A percentile compares a stretch with the other conserved stretches of the same genome.
Evolutionary conservation across 1,140 invertebrate species (phyloP).

Genomic region (Drosophila saltans): DNA sequence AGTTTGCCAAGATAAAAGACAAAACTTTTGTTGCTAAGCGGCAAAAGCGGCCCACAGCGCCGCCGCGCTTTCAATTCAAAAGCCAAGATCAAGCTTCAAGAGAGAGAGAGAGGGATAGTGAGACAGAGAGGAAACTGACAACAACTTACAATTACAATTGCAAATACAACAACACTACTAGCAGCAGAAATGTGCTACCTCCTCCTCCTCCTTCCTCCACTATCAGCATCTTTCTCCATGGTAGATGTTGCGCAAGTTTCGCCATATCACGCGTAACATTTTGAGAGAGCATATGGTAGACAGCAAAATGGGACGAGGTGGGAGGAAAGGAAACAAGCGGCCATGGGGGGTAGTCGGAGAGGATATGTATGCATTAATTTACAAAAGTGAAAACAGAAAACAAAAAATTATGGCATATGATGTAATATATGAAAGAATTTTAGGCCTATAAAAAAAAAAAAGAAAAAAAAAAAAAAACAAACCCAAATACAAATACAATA

Average conservation of each 20-base stretch:
- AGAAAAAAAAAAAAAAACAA: conserved; percentile 13
- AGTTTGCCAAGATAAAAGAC: conserved; percentile 62
- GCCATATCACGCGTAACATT: background rate
- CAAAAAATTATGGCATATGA: conserved; percentile 28
- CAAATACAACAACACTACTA: conserved; percentile 57
- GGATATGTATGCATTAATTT: conserved; percentile 7
- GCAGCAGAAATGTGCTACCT: conserved; percentile 30
- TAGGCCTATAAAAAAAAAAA: conserved; percentile 46
- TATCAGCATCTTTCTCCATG: background rate
- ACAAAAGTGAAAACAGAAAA: conserved; percentile 17
- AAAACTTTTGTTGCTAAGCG: conserved; percentile 75
- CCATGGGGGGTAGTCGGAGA: background rate
- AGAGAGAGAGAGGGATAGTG: background rate
- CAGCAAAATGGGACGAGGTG: background rate
- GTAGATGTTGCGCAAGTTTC: conserved; percentile 70
- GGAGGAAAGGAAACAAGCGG: background rate
- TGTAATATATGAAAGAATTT: conserved; percentile 53
- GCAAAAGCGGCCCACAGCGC: background rate
- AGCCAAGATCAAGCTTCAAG: conserved; percentile 65
- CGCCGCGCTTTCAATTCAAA: background rate
- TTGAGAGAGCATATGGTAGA: background rate
- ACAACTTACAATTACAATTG: conserved; percentile 63
- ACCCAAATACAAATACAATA: conserved; percentile 1
- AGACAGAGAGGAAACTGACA: conserved; percentile 52
- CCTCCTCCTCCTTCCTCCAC: background rate